Evolutionary conservation across 92 coral and sea anemone genomes (phyloP).

Genomic region (Siderastrea radians): DNA sequence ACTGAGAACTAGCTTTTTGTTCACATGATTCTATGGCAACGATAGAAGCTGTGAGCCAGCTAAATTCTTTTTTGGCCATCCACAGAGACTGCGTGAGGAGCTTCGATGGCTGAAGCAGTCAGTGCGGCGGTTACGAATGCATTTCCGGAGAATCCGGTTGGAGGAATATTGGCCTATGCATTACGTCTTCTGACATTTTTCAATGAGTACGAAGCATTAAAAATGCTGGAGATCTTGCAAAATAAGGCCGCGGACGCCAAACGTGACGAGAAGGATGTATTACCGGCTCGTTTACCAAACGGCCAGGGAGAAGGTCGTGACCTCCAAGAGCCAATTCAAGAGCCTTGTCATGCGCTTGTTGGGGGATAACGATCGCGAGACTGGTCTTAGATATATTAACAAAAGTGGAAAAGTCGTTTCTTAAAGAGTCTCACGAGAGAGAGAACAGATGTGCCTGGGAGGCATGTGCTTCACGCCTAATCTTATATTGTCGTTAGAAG

Average conservation of each 20-base stretch:
- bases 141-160: background rate
- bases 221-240: slow-evolving; percentile 28
- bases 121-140: background rate
- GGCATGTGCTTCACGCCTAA: too few relatives aligned
- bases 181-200: background rate
- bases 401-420: background rate
- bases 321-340: slow-evolving; percentile 26
- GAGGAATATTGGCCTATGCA: slow-evolving; percentile 13
- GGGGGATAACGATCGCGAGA: slow-evolving; percentile 45
- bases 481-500: too few relatives aligned
- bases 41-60: background rate
- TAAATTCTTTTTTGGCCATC: background rate
- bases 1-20: too few relatives aligned
- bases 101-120: slow-evolving; percentile 15
- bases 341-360: slow-evolving; percentile 22
- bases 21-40: too few relatives aligned
- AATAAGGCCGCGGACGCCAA: slow-evolving; percentile 28
- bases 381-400: background rate
- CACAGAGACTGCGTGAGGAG: slow-evolving; percentile 27
- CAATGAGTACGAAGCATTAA: background rate
- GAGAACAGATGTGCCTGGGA: too few relatives aligned
- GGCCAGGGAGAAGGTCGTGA: slow-evolving; percentile 18
- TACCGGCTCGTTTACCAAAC: slow-evolving; percentile 33
- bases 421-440: too few relatives aligned
- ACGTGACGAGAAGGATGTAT: slow-evolving; percentile 18